These are phyloP conservation scores for Drosophila ironensis DNA, from an alignment of 1,140 invertebrate genomes.

Conservation along the genomic window DNA sequence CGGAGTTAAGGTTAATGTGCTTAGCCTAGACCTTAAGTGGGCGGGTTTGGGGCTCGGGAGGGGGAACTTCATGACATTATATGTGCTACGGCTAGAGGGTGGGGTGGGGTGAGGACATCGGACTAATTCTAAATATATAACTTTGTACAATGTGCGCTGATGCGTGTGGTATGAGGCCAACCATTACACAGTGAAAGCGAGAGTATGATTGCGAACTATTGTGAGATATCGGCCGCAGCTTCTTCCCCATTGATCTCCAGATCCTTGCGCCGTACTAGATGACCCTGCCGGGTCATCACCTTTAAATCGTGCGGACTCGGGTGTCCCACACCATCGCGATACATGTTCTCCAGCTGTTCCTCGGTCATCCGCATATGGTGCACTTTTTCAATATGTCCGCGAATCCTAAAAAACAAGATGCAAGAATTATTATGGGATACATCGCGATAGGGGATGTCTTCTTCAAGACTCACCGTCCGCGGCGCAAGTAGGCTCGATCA, in stretches of 20 bases:
- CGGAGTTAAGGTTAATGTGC: background rate
- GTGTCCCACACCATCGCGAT: slow-evolving; percentile 2
- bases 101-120: slow-evolving; percentile 9
- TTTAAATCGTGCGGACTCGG: slow-evolving; percentile 27
- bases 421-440: background rate
- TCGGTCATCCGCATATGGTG: slow-evolving; percentile 49
- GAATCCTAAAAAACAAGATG: slow-evolving; percentile 36
- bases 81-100: slow-evolving; percentile 13
- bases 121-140: slow-evolving; percentile 22
- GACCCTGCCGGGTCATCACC: background rate
- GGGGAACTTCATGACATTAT: slow-evolving; percentile 26
- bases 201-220: slow-evolving; percentile 6
- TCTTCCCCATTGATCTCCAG: background rate
- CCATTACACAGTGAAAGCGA: background rate
- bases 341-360: slow-evolving; percentile 30
- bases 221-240: background rate
- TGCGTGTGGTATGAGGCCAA: no score
- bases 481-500: slow-evolving; percentile 44
- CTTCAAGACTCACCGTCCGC: slow-evolving; percentile 44
- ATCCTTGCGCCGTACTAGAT: background rate
- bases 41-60: no score
- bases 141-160: slow-evolving; percentile 31
- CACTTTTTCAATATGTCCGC: slow-evolving; percentile 34
- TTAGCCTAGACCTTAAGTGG: slow-evolving; percentile 13
- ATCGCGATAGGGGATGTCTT: background rate